Evolutionary conservation across 2,888 invertebrate species (phyloP), one percentile per base, ranked within the genome.

Genomic region (Thalpophila matura): DNA sequence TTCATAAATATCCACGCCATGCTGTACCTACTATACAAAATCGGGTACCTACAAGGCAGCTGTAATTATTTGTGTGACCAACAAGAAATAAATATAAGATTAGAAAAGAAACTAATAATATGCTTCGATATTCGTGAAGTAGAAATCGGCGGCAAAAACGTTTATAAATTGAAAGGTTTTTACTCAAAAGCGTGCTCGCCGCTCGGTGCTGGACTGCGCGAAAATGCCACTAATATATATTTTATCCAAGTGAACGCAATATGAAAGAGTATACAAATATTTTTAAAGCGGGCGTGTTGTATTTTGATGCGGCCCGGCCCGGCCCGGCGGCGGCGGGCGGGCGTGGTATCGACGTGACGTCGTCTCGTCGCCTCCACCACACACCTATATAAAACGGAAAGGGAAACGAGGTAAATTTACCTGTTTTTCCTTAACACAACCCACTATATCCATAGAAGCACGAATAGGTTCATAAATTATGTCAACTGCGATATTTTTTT

Each of bases 221-320:
- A 58, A 54, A 69, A 51, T 61, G 47, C 47, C 33, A 65, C 60
- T 72, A 71, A 43, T 60, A 61, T 54, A 70, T 53, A 74, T 68
- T 46, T 65, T 77, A n/a, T 57, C 55, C 37, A 55, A 61, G 68
- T 61, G 61, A 74, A 72, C 49, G 60, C 56, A 69, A 77, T 80
- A 79, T 77, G 74, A 80, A 82, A 80, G 80, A 74, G 75, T 77
- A 79, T 67, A 83, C 79, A 83, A 83, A 84, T 84, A 86, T 86
- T 85, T 85, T 85, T 74, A 81, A 82, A 78, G 71, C 74, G 74
- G 60, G 70, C 50, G 70, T 81, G 79, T 80, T 81, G 80, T 85
- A 80, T 82, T 84, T 83, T 79, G 84, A 84, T 79, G 78, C 72
- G 74, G 74, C 77, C 49, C 59, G 38, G 31, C 12, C 43, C 63